These are phyloP conservation scores for Artibeus jamaicensis DNA, from an alignment of 2,797 vertebrate species.

Conservation along the genomic window DNA sequence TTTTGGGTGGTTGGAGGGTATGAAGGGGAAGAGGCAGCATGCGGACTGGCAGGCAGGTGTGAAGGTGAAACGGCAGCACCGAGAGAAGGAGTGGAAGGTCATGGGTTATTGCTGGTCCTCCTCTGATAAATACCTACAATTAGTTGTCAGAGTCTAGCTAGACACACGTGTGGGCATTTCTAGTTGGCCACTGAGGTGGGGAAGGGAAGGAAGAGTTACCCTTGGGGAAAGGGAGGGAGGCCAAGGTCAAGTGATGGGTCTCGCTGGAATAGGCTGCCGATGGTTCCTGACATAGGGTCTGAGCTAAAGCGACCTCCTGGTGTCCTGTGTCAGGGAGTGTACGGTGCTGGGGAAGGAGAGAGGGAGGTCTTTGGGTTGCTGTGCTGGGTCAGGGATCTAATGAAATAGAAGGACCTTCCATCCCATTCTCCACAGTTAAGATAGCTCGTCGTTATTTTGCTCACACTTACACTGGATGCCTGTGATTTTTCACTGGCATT, in stretches of 20 bases:
- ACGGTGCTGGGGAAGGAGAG: not conserved
- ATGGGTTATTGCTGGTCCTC: not conserved
- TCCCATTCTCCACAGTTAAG: not conserved
- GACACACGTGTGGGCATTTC: not conserved
- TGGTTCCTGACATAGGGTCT: not conserved
- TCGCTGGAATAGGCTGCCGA: not conserved
- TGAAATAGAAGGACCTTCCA: not conserved
- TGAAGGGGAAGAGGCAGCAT: rapidly evolving
- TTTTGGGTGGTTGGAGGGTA: not conserved
- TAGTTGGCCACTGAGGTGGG: not conserved
- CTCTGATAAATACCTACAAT: not conserved
- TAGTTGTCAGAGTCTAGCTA: not conserved
- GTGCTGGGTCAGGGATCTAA: not conserved
- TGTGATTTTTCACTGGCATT: not conserved
- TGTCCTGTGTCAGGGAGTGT: not conserved
- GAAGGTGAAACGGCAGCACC: not conserved
- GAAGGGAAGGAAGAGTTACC: not conserved
- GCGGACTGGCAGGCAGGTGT: not conserved
- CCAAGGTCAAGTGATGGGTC: not conserved
- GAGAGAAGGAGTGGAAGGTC: not conserved
- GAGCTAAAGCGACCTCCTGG: not conserved
- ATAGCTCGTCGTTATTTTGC: not conserved
- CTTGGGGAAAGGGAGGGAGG: not conserved
- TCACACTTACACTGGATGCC: not conserved
- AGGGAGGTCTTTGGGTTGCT: not conserved